Percentiles rank a stretch among this genome's conserved stretches.
These are phyloP conservation scores for Platycheirus rosarum DNA, from an alignment of 2,888 invertebrate genomes.

Conservation along the genomic window DNA sequence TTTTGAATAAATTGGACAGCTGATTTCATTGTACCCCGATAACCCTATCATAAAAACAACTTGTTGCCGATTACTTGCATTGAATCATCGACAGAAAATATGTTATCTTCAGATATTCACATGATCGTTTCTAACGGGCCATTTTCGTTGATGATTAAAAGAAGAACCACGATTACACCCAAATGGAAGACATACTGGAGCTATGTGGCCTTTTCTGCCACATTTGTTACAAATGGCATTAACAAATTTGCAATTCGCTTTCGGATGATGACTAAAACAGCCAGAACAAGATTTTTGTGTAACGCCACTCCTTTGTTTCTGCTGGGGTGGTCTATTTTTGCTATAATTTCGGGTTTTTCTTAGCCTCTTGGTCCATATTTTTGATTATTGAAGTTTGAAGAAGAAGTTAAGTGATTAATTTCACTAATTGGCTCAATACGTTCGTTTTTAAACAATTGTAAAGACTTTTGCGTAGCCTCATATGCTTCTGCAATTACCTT, in stretches of 20 bases:
- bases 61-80: too few relatives aligned
- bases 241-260: constrained; percentile 41
- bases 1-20: constrained; percentile 15
- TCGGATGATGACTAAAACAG: constrained; percentile 23
- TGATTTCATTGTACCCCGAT: constrained; percentile 23
- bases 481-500: constrained; percentile 35
- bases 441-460: constrained; percentile 35
- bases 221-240: constrained; percentile 24
- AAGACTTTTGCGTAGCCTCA: constrained; percentile 27
- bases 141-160: constrained; percentile 3
- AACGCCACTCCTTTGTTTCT: neutral
- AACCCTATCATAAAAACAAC: constrained; percentile 31
- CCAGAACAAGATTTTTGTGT: constrained; percentile 38
- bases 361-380: neutral
- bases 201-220: constrained; percentile 29
- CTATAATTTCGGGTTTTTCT: constrained; percentile 8
- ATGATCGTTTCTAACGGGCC: constrained; percentile 9
- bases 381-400: neutral
- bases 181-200: constrained; percentile 21
- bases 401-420: constrained; percentile 22
- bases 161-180: constrained; percentile 12
- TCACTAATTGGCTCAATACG: constrained; percentile 2
- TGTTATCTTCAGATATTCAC: constrained; percentile 39
- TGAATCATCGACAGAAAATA: constrained; percentile 34
- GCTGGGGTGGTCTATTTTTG: constrained; percentile 23